Percentiles rank a stretch among this genome's conserved stretches.
Evolutionary conservation across 2,113 vertebrate genomes (phyloP).

Genomic region (Cinclus cinclus): DNA sequence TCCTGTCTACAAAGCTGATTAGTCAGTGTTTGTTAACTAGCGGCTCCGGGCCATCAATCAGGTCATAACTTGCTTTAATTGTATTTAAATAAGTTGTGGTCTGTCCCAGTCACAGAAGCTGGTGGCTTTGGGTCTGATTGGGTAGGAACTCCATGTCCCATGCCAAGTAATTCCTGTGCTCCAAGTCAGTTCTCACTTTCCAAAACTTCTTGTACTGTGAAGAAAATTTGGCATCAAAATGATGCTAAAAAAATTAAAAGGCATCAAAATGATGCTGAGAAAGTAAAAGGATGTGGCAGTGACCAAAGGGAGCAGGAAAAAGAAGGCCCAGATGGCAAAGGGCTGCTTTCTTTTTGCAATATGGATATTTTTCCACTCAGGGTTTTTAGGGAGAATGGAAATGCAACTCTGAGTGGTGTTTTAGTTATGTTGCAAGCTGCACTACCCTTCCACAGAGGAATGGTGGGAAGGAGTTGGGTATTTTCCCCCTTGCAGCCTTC

Average conservation of each 20-base stretch:
- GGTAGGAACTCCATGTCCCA: background rate
- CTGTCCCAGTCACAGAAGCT: rapidly evolving
- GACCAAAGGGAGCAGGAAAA: background rate
- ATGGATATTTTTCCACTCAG: rapidly evolving
- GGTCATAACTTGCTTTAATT: background rate
- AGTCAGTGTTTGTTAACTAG: background rate
- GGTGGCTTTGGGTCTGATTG: background rate
- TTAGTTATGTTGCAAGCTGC: background rate
- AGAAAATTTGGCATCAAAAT: background rate
- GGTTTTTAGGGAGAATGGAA: background rate
- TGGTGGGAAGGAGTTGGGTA: background rate
- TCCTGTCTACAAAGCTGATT: background rate
- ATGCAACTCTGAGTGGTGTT: background rate
- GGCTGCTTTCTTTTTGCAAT: background rate
- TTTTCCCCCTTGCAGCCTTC: background rate
- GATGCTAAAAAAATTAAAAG: background rate
- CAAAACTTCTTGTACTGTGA: background rate
- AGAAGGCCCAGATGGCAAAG: background rate
- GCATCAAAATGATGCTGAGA: background rate
- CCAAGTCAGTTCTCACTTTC: background rate
- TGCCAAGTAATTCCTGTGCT: background rate
- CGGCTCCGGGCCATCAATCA: rapidly evolving
- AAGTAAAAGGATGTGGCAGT: background rate
- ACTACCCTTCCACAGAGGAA: rapidly evolving
- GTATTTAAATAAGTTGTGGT: background rate